Evolutionary conservation across 2,113 vertebrate genomes (phyloP), one percentile per base, ranked within the genome.

Genomic region (Pipa parva): DNA sequence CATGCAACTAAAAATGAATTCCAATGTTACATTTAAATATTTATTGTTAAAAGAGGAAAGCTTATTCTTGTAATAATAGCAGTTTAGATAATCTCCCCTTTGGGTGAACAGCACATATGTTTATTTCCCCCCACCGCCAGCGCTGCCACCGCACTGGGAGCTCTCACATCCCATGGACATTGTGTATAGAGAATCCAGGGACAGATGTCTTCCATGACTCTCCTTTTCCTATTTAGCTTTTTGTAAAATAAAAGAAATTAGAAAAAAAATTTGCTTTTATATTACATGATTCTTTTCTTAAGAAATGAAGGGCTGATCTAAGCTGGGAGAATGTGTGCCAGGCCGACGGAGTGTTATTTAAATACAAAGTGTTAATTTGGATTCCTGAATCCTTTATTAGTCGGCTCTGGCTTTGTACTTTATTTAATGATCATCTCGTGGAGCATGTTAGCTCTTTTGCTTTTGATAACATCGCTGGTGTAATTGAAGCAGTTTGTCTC

Each of bases 401-500:
- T 26, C 37, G 15, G 57, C 48, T 42, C 33, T 9, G 22, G 48
- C 58, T 61, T 70, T 70, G 66, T 70, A 61, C 58, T 70, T 70
- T 61, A 61, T 70, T 52, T 70, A 70, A 61, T 61, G 58, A 61
- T 54, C 58, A 42, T 70, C 58, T 61, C 61, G 31, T 54, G 48
- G 66, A 61, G 58, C 66, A 61, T 61, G 48, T 54, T 54, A 45
- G 59, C 66, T 61, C 66, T 27, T 70, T 60, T 70, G 66, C 58
- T 61, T 70, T 70, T 70, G 66, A 70, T 70, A 70, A 70, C 13
- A 70, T 70, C 66, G 60, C 57, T 70, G 25, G 37, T 61, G 57
- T 70, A 69, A 69, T 69, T 68, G 56, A 68, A 68, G 56, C 65
- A 21, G 65, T 59, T 68, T 61, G 66, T 61, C 57, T 70, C 66